Evolutionary conservation across 2,797 vertebrate species (phyloP), one percentile per base, ranked within the genome.

Genomic region (Eidolon dupreanum): DNA sequence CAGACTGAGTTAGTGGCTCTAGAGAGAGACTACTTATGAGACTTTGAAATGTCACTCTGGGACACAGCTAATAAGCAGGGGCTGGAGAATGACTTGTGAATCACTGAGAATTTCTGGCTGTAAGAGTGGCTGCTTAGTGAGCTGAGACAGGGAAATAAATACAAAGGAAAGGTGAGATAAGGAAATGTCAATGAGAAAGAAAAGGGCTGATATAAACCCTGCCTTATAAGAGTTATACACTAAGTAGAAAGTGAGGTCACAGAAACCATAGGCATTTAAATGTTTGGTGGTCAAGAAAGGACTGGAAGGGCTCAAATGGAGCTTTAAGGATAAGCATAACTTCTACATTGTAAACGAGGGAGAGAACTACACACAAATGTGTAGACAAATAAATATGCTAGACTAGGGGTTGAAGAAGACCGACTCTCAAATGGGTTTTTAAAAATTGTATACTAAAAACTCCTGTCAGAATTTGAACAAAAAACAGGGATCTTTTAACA

Each of bases 1-100:
- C 79, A 96, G 65, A 51, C 41, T 79, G 82, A 94, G 22, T 77
- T 55, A 86, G 43, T 79, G 61, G 59, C n/a, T 96, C 86, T 63
- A 53, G 20, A 88, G 53, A 88, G 20, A 88, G 53, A 88, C 20
- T 51, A 73, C 19, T 77, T 41, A 53, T 19, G 49, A 55, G 10
- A 74, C 55, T 51, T 43, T 24, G 26, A 75, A 90, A 65, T 75
- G 59, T 74, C 75, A 92, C 78, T 81, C 49, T 65, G 61, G 81
- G 53, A 73, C 20, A 73, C 68, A 83, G 26, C 46, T 41, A 36
- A 36, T 33, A 61, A 89, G 51, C 38, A 22, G 66, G 36, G 31
- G 19, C 63, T 65, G 16, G 55, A 77, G 41, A 59, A 55, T 16
- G 41, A 36, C 43, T 73, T 59, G 33, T 63, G 9, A 71, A 22